phyloP scores from a whole-genome alignment of 2,888 invertebrate species.

The Xiphydria camelus region DNA sequence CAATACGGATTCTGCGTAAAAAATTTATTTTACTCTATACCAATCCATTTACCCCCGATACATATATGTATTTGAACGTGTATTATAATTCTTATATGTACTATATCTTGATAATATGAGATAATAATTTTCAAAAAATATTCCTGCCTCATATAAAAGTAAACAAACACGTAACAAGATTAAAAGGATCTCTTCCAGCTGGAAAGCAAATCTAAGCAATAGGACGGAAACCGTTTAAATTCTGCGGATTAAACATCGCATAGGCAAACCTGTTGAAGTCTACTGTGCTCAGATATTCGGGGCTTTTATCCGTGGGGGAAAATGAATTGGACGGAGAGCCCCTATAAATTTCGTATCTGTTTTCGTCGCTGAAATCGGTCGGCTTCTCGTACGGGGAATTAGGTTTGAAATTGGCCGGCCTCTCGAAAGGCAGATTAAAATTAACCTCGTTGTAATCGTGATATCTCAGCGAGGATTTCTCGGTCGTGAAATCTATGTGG shows the following conservation, averaged over 20 bases:
- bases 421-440: slow-evolving; percentile 6
- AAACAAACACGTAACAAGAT: background rate
- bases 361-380: background rate
- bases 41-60: no score
- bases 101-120: no score
- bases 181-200: no score
- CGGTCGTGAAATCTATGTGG: slow-evolving; percentile 37
- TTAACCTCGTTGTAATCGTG: slow-evolving; percentile 1
- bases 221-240: slow-evolving; percentile 11
- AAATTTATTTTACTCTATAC: no score
- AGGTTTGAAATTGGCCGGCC: slow-evolving; percentile 8
- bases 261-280: slow-evolving; percentile 8
- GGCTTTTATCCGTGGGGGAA: background rate
- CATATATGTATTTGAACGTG: no score
- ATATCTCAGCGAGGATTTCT: slow-evolving; percentile 1
- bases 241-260: slow-evolving; percentile 3
- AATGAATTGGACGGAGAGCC: background rate
- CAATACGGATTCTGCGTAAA: no score
- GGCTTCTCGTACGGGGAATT: background rate
- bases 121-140: no score
- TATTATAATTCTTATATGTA: no score
- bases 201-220: background rate
- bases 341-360: background rate
- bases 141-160: no score
- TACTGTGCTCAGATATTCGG: slow-evolving; percentile 7